Evolutionary conservation across 1,140 invertebrate species (phyloP).

Genomic region (Argopecten irradians): DNA sequence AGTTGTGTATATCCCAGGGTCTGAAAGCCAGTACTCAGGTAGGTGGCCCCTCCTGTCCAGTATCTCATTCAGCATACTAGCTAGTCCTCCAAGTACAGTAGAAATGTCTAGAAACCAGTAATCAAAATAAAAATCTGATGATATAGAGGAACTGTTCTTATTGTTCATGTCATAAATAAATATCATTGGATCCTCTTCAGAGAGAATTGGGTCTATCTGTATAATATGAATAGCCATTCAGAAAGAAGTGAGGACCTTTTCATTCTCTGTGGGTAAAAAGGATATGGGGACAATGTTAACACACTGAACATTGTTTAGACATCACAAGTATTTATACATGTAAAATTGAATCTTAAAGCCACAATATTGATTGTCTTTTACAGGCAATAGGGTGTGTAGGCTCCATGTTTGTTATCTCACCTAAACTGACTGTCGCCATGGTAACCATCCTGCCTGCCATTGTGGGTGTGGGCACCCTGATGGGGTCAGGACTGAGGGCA

Average conservation of each 20-base stretch:
- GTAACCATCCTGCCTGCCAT: conserved; percentile 89
- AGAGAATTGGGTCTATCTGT: too few species aligned
- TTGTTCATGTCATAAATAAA: not conserved
- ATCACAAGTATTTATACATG: not conserved
- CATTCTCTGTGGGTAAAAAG: too few species aligned
- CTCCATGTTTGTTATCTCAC: conserved; percentile 89
- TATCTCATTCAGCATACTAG: not conserved
- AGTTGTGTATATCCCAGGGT: conserved; percentile 92
- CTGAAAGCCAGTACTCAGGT: conserved; percentile 90
- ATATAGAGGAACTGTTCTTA: not conserved
- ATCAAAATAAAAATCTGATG: not conserved
- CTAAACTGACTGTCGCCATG: conserved; percentile 90
- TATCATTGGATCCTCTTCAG: too few species aligned
- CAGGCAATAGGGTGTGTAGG: conserved; percentile 87
- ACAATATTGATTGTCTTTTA: conserved; percentile 49
- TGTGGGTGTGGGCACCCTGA: conserved; percentile 85
- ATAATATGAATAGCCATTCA: too few species aligned
- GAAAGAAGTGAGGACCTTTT: too few species aligned
- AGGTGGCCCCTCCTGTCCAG: not conserved
- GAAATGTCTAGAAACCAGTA: not conserved
- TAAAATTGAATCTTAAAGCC: not conserved
- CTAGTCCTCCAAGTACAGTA: not conserved
- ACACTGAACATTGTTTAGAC: not conserved
- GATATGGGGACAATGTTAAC: not conserved
- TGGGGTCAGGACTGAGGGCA: conserved; percentile 85